Evolutionary conservation across 2,797 vertebrate genomes (phyloP), one percentile per base, ranked within the genome.

Genomic region (Lacerta bilineata): DNA sequence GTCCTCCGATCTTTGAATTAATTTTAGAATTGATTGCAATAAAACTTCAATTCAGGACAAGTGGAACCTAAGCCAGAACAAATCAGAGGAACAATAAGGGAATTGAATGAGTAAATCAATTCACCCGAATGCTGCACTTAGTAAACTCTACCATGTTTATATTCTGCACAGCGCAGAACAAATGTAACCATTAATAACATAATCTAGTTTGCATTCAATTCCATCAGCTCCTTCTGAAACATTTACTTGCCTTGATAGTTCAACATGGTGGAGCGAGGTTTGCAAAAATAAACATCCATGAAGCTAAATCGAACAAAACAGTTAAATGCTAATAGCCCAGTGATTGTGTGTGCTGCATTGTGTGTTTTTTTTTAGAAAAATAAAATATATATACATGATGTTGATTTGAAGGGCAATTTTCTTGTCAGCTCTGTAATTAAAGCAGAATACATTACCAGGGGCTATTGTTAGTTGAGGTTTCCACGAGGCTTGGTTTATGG

Each of bases 351-450:
- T 86, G 68, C 91, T 92, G 81, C 90, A 93, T 95, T 93, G 85
- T 33, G 27, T 41, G n/a, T n/a, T 29, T 75, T 50, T 8, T 33
- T 78, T 36, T 23, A 36, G 2, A 11, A 76, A 43, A 55, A 29
- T 50, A 55, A 55, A 33, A 80, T 13, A 27, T 68, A n/a, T 68
- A 59, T 74, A 43, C 90, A 94, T 93, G 93, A 94, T 95, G 91
- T 94, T 95, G 94, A 94, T 96, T 95, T 93, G 95, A 96, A 96
- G 94, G 94, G 95, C 95, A 96, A 96, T 97, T 96, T 97, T 97
- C 96, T 96, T 97, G 96, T 97, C 96, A 97, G 90, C 93, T 95
- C 78, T 92, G n/a, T 96, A 97, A 97, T 97, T 97, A 97, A 97
- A 96, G 94, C 94, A 88, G 88, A 36, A 59, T 93, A 91, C 90